Evolutionary conservation across 2,888 invertebrate species (phyloP), one percentile per base, ranked within the genome.

Genomic region (Itoplectis maculator): DNA sequence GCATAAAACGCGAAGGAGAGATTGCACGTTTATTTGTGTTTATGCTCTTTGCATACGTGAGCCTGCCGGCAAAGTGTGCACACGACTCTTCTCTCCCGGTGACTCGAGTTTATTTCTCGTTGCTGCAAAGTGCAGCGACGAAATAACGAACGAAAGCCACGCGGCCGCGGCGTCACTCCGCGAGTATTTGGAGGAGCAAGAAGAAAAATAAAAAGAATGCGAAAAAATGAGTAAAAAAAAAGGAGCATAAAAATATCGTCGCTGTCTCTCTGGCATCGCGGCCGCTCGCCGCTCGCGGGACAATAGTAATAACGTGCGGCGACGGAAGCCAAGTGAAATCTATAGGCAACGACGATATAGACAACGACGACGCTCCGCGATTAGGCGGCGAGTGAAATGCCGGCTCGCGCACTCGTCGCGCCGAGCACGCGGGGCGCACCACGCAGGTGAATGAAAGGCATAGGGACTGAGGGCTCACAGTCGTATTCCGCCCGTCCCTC

Each of bases 11-110:
- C 18, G 42, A 7, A 65, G 37, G 8, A 69, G 56, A 79, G 54
- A 79, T 79, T 79, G 56, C 72, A 56, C 65, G 59, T 61, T 69
- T 61, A 74, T 74, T 69, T 54, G 29, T 63, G 45, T 75, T 75
- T 73, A 54, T 59, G 56, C 23, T 49, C 37, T 56, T 15, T 68
- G 23, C 23, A 20, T 42, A 70, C 35, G 37, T 11, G 18, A 37
- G 65, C 9, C 49, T n/a, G n/a, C n/a, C 29, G 20, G 49, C 0
- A 49, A 66, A 68, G 40, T 9, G 40, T 54, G 2, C 13, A 45
- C 23, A 23, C 18, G 63, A 49, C 68, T 35, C 23, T n/a, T n/a
- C 29, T 29, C 29, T 2, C 29, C 5, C 29, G 29, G 29, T 29
- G 29, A 5, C 29, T 29, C 29, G 68, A 66, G 54, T 69, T n/a